Base-by-base conservation (phyloP, 2,113 vertebrate genomes). In the Plestiodon gilberti region DNA sequence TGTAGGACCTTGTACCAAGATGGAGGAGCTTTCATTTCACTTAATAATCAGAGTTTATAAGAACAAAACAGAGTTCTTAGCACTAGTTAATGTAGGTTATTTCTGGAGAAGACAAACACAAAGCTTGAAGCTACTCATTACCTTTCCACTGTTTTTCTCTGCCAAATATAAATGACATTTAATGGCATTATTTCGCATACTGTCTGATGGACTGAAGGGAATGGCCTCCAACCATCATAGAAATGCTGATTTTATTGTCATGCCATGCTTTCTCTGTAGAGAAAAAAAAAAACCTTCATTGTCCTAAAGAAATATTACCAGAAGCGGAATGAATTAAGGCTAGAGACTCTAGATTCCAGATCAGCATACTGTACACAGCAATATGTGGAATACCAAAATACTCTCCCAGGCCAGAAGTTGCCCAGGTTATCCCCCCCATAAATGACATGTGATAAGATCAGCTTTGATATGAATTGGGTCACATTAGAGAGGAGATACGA, bases 221-320 rank as follows among this genome's bases (percentile, higher is more conserved):
- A 94, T 78, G 85, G 71, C 71, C 83, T 93, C 88, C 88, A 90
- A 95, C 92, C 84, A 92, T 91, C 89, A 88, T 89, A 78, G 65
- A 64, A 91, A 28, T 75, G 59, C 55, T 86, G 65, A 82, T 83
- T 93, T 88, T 85, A 89, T 78, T 89, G 85, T 86, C 76, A 90
- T 86, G 64, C 91, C 90, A 93, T 76, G 64, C 81, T 79, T 7
- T 89, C 7, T 59, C 87, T n/a, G 87, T 83, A 94, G 82, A 73
- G 84, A 87, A 65, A 65, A 90, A 62, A 86, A 93, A 95, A 94
- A 77, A 93, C 90, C 77, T 80, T 88, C 89, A 83, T 87, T 93
- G 89, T 93, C 85, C 84, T 89, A 84, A 85, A 80, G 86, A 94
- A 94, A 92, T 92, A 88, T 87, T 91, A 90, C 91, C 80, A 93